phyloP scores from a whole-genome alignment of 2,888 invertebrate genomes.

The Geophilus truncorum region DNA sequence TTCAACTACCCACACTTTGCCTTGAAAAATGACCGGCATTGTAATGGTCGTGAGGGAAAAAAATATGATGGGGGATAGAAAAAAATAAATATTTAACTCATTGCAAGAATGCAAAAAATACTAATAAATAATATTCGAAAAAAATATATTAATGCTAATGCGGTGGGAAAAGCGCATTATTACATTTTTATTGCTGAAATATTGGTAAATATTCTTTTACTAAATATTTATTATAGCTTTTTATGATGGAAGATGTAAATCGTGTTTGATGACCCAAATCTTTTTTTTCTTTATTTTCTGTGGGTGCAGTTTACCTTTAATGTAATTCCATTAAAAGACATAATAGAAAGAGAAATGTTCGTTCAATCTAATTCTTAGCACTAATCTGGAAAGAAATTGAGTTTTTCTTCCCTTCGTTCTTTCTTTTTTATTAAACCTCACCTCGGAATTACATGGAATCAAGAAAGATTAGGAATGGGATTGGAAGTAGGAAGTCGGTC shows the following conservation, averaged over 20 bases:
- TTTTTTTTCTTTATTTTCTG: no score
- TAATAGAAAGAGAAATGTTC: neutral
- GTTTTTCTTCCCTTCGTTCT: neutral
- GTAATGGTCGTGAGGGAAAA: neutral
- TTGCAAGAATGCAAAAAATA: neutral
- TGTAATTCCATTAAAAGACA: neutral
- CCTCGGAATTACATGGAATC: neutral
- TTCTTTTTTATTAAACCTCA: neutral
- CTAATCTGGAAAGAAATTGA: neutral
- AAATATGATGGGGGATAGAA: neutral
- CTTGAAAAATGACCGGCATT: slow-evolving; percentile 5
- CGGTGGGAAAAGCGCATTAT: neutral
- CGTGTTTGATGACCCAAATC: no score
- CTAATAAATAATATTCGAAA: neutral
- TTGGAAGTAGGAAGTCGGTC: neutral
- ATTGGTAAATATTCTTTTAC: neutral
- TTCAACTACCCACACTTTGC: slow-evolving; percentile 5
- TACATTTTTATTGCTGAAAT: neutral
- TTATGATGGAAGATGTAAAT: no score
- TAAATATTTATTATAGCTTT: no score
- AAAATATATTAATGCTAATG: neutral
- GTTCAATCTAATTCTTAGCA: neutral
- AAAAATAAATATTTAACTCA: neutral
- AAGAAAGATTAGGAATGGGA: neutral
- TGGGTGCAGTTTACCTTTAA: neutral